Conservation (phyloP, 1,140 invertebrate species). For the Phocides pigmalion region DNA sequence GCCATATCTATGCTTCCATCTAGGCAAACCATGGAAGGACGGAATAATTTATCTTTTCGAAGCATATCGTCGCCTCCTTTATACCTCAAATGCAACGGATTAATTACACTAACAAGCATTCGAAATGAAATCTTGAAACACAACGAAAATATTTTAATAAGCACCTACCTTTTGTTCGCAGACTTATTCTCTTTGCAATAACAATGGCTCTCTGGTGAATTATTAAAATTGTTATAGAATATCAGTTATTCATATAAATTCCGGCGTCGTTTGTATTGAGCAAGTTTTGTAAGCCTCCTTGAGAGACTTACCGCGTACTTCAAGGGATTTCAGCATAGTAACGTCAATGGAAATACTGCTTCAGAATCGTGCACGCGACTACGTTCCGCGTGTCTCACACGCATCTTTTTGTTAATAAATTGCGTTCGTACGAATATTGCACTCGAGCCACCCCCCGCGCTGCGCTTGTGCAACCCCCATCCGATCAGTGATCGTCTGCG, state of each 20-base stretch:
- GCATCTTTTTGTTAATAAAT: too few species aligned
- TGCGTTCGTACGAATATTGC: too few species aligned
- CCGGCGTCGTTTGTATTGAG: conserved; percentile 1
- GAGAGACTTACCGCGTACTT: conserved; percentile 6
- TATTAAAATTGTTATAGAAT: conserved; percentile 3
- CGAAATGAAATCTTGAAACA: not conserved
- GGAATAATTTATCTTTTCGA: too few species aligned
- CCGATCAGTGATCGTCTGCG: too few species aligned
- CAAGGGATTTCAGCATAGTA: conserved; percentile 6
- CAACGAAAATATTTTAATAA: not conserved
- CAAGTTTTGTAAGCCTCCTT: conserved; percentile 24
- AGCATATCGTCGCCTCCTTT: too few species aligned
- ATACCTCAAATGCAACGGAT: too few species aligned
- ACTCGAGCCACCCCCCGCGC: too few species aligned
- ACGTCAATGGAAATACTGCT: conserved; percentile 6
- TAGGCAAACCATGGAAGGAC: too few species aligned
- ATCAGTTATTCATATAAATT: conserved; percentile 22
- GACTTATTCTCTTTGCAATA: not conserved
- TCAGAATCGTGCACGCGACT: not conserved
- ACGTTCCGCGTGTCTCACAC: too few species aligned
- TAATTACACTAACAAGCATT: not conserved
- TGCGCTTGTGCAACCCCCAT: too few species aligned
- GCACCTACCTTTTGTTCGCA: not conserved
- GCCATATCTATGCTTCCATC: too few species aligned
- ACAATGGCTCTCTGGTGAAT: not conserved